Conservation (phyloP, 2,888 invertebrate genomes). For the Anoplius nigerrimus region DNA sequence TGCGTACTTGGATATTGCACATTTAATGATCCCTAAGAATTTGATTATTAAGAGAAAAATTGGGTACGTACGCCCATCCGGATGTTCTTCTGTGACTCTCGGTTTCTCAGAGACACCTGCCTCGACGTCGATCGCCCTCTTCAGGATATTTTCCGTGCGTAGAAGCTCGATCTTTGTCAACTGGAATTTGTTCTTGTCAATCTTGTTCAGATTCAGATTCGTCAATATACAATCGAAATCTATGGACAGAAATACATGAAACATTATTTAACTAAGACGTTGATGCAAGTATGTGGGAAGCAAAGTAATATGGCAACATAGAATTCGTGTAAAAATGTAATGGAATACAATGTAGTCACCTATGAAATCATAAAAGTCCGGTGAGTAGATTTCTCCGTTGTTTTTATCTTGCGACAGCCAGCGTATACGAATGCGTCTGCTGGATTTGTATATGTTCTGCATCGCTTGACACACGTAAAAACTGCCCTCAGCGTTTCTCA, state of each 20-base stretch:
- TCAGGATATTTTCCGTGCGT: constrained; percentile 88
- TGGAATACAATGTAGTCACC: constrained; percentile 77
- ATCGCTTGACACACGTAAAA: constrained; percentile 93
- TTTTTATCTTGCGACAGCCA: constrained; percentile 90
- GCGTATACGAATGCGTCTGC: constrained; percentile 90
- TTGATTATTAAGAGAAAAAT: constrained; percentile 13
- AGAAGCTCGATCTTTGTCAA: constrained; percentile 85
- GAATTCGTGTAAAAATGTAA: not conserved
- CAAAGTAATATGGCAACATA: not conserved
- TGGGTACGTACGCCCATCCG: constrained; percentile 85
- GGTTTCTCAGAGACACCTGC: constrained; percentile 81
- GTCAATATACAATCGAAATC: constrained; percentile 93
- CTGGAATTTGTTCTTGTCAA: constrained; percentile 83
- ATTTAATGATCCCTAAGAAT: constrained; percentile 3
- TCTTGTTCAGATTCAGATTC: constrained; percentile 85
- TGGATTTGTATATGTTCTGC: constrained; percentile 92
- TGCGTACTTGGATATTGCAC: constrained; percentile 9
- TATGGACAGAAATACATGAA: constrained; percentile 70
- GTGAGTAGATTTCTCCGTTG: constrained; percentile 85
- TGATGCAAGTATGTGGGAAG: not conserved
- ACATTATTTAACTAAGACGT: constrained; percentile 4
- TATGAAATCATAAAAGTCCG: constrained; percentile 92
- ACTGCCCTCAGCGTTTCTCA: constrained; percentile 91
- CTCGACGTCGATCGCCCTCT: constrained; percentile 89
- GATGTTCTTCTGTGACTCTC: constrained; percentile 86